Evolutionary conservation across 2,113 vertebrate genomes (phyloP), one percentile per base, ranked within the genome.

Genomic region (Hiodon tergisus): DNA sequence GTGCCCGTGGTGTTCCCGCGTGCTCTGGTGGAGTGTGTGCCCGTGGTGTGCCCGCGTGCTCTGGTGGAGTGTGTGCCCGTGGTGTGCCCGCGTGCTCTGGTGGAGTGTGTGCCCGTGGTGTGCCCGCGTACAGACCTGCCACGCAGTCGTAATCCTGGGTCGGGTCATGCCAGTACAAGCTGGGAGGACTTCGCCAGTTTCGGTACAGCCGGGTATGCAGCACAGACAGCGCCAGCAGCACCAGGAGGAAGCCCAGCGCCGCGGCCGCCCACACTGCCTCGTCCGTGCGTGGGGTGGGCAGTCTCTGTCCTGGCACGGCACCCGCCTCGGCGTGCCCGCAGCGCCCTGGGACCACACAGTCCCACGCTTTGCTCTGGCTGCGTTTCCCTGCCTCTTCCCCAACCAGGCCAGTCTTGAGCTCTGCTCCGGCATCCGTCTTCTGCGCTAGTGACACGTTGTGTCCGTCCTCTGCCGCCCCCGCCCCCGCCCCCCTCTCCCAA

Each of bases 231-330:
- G 90, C 90, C 46, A 96, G 91, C 63, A 95, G 86, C 50, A 92
- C 90, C 75, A 96, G 83, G 72, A 95, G 87, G 81, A 95, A 94
- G 5, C 92, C 93, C 55, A 97, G 81, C 0, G 94, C 92, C 0
- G 90, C 93, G 3, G 94, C 94, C 0, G 95, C 95, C 95, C 94
- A 97, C 69, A 91, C 85, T 0, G 94, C 95, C 76, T 97, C 94
- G 3, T 95, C 90, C 0, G 92, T 92, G 60, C 91, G 91, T 0
- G 85, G 90, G 1, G 91, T 91, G 3, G 79, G 87, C 3, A 83
- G 59, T 5, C 75, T 72, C 17, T 75, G 52, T 3, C 47, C 76
- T 53, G 10, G 74, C 2, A n/a, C 6, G 0, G 79, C 48, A 1
- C 61, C 31, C 16, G 57, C 74, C 63, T 72, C 4, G 16, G 3